Evolutionary conservation across 2,797 vertebrate species (phyloP).

Genomic region (Danio kyathit): DNA sequence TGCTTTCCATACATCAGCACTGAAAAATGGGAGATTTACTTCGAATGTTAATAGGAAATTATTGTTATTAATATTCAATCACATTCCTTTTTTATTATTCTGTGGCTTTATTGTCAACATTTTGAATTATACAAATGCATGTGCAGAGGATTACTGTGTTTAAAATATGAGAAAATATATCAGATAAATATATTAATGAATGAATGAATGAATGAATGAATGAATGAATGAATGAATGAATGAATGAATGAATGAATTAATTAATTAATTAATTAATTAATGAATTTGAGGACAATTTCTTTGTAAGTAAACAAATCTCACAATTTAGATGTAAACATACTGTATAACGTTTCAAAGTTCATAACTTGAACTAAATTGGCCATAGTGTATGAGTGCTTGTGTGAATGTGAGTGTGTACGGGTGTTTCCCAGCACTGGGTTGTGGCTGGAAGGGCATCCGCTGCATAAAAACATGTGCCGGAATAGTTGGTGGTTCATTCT

Average conservation of each 20-base stretch:
- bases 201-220: too few species aligned
- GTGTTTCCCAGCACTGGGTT: too few species aligned
- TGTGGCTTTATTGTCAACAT: conserved; percentile 37
- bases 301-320: neutral
- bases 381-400: too few species aligned
- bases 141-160: conserved; percentile 41
- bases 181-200: too few species aligned
- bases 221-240: too few species aligned
- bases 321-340: too few species aligned
- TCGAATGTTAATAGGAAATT: neutral
- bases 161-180: conserved; percentile 41
- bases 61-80: conserved; percentile 8
- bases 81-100: neutral
- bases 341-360: neutral
- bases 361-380: neutral
- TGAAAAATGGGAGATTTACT: conserved; percentile 3
- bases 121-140: conserved; percentile 47
- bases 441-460: too few species aligned
- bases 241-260: too few species aligned
- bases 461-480: too few species aligned
- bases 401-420: too few species aligned
- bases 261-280: too few species aligned
- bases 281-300: conserved; percentile 29
- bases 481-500: too few species aligned
- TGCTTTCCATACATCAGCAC: neutral